Conservation (phyloP, 2,888 invertebrate species). For the Isotomurus palustris region DNA sequence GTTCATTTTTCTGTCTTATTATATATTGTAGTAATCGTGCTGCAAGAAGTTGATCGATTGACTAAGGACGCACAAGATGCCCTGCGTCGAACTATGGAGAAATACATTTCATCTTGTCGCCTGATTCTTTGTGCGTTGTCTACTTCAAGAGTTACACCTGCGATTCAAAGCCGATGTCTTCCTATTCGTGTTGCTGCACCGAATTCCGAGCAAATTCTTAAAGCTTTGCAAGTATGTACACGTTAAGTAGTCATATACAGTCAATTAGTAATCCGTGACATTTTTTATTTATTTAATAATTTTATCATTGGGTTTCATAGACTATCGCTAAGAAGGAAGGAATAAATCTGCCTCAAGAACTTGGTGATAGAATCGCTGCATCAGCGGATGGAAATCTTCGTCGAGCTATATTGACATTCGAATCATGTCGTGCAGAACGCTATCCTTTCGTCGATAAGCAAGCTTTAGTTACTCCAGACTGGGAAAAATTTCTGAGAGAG, state of each 20-base stretch:
- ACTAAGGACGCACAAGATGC: constrained; percentile 98
- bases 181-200: constrained; percentile 90
- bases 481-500: constrained; percentile 81
- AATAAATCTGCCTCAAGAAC: constrained; percentile 66
- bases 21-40: constrained; percentile 77
- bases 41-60: constrained; percentile 91
- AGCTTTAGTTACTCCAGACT: constrained; percentile 68
- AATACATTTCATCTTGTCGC: constrained; percentile 90
- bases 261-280: not conserved
- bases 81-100: constrained; percentile 97
- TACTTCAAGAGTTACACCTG: constrained; percentile 92
- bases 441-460: constrained; percentile 45
- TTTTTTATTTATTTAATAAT: constrained; percentile 31
- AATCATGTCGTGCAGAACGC: constrained; percentile 61
- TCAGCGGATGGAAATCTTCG: constrained; percentile 83
- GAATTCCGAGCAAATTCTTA: constrained; percentile 65
- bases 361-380: constrained; percentile 71
- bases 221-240: constrained; percentile 54
- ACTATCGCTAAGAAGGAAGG: constrained; percentile 75
- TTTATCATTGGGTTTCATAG: too few relatives aligned
- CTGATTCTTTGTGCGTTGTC: constrained; percentile 91
- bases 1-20: too few relatives aligned
- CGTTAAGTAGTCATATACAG: not conserved
- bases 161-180: constrained; percentile 90
- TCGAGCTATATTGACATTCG: constrained; percentile 85